phyloP scores from a whole-genome alignment of 2,113 vertebrate species.

The Lycocorax pyrrhopterus region DNA sequence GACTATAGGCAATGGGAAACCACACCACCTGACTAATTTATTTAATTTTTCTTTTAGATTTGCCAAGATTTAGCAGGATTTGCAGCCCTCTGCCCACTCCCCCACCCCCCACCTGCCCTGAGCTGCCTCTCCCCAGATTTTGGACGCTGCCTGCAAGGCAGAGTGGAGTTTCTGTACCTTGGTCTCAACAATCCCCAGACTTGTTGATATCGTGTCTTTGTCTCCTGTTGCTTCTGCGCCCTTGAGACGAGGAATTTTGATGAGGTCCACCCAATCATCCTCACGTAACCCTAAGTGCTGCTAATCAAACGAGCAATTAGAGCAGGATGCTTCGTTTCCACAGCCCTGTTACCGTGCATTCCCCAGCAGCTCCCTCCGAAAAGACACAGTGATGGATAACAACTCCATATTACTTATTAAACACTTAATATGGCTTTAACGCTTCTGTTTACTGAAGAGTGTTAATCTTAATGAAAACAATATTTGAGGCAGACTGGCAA shows the following conservation, averaged over 20 bases:
- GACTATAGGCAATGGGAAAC: neutral
- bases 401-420: slow-evolving; percentile 57
- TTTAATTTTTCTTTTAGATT: neutral
- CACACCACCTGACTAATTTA: neutral
- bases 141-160: neutral
- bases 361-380: neutral
- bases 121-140: neutral
- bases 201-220: neutral
- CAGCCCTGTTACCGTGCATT: neutral
- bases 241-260: neutral
- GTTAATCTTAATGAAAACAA: slow-evolving; percentile 61
- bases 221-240: neutral
- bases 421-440: slow-evolving; percentile 48
- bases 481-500: slow-evolving; percentile 29
- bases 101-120: accelerated
- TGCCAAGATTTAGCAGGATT: neutral
- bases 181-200: neutral
- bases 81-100: neutral
- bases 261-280: neutral
- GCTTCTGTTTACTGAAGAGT: slow-evolving; percentile 44
- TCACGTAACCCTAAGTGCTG: neutral
- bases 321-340: neutral
- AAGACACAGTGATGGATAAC: slow-evolving; percentile 8
- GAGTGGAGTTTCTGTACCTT: neutral
- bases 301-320: slow-evolving; percentile 57